phyloP scores from a whole-genome alignment of 2,113 vertebrate genomes.

The Nerophis ophidion region DNA sequence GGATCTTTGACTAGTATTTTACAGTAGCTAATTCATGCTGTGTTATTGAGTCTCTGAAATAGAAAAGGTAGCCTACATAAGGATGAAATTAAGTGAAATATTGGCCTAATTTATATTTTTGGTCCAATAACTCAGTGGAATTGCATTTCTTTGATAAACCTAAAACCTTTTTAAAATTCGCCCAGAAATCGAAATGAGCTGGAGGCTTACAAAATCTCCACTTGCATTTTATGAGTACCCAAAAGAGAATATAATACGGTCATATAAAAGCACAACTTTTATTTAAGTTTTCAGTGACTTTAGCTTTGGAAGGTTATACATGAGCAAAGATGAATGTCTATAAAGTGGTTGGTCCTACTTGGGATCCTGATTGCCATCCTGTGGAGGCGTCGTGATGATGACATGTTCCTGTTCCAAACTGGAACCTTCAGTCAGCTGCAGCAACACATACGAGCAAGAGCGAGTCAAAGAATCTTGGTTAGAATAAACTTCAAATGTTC shows the following conservation, averaged over 20 bases:
- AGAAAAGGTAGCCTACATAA: no score
- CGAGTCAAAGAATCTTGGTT: background rate
- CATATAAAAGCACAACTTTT: slow-evolving; percentile 9
- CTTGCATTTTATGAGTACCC: slow-evolving; percentile 7
- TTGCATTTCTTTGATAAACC: background rate
- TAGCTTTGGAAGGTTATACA: slow-evolving; percentile 12
- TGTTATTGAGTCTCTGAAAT: slow-evolving; percentile 5
- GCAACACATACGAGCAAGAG: background rate
- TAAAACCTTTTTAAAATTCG: no score
- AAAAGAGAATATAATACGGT: slow-evolving; percentile 5
- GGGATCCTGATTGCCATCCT: slow-evolving; percentile 44
- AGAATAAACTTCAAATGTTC: background rate
- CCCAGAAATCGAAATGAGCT: slow-evolving; percentile 7
- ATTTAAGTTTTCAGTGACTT: slow-evolving; percentile 9
- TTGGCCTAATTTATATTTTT: background rate
- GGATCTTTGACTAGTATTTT: background rate
- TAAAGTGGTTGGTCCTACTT: slow-evolving; percentile 22
- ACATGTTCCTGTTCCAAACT: slow-evolving; percentile 1
- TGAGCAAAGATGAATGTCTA: slow-evolving; percentile 29
- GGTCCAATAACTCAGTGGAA: background rate
- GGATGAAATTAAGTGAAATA: no score
- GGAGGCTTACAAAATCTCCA: background rate
- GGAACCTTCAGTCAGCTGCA: slow-evolving; percentile 3
- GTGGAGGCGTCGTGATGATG: slow-evolving; percentile 17
- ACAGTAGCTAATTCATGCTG: slow-evolving; percentile 33